Conservation (phyloP, 2,113 vertebrate species). For the Lota lota region DNA sequence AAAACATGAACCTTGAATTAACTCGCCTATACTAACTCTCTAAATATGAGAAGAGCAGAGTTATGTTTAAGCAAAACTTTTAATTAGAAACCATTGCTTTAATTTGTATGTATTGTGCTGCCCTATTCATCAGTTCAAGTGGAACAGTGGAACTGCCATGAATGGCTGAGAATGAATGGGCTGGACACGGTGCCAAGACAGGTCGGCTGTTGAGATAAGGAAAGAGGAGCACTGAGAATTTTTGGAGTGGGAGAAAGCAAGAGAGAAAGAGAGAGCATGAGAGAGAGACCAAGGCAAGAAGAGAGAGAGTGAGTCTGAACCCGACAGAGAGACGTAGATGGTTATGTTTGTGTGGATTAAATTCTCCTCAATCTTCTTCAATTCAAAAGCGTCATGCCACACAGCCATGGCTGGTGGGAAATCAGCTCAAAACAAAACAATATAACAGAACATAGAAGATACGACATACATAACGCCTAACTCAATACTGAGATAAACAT, state of each 20-base stretch:
- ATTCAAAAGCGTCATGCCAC: constrained; percentile 1
- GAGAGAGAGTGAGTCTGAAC: not conserved
- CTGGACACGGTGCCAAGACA: constrained; percentile 41
- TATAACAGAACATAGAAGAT: too few species aligned
- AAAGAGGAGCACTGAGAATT: not conserved
- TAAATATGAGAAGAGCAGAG: not conserved
- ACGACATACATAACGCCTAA: too few species aligned
- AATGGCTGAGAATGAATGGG: constrained; percentile 42
- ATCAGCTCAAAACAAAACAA: too few species aligned
- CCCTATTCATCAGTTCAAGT: constrained; percentile 56
- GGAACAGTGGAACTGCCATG: constrained; percentile 47
- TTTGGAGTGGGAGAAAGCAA: constrained; percentile 2
- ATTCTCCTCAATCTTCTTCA: constrained; percentile 54
- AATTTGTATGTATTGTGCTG: constrained; percentile 28
- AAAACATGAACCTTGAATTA: not conserved
- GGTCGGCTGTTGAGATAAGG: constrained; percentile 39
- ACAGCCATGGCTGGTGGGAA: too few species aligned
- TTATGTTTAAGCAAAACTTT: constrained; percentile 37
- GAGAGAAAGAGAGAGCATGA: not conserved
- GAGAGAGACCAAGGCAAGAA: not conserved
- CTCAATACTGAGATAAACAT: too few species aligned
- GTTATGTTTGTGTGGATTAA: constrained; percentile 39
- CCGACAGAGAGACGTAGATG: not conserved
- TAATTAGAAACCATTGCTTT: constrained; percentile 54
- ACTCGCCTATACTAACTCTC: not conserved